These are phyloP conservation scores for Lepidonotus clava DNA, from an alignment of 2,888 invertebrate species.

Conservation along the genomic window DNA sequence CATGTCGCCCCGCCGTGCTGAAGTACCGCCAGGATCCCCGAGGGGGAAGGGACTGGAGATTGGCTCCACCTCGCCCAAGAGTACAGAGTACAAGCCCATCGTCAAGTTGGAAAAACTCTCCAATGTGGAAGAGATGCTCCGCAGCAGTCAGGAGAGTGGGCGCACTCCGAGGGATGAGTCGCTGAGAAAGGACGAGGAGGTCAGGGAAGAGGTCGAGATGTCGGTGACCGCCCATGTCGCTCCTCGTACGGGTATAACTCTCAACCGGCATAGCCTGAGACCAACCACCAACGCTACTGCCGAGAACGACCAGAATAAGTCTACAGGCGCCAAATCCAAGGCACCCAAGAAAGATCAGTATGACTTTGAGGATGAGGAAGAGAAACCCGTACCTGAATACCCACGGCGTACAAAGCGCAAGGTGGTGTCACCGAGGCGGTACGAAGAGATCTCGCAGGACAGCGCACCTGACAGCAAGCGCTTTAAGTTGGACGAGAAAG, in stretches of 20 bases:
- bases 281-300: not conserved
- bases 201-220: not conserved
- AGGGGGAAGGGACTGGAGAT: constrained; percentile 47
- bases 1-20: constrained; percentile 53
- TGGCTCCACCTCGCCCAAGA: constrained; percentile 56
- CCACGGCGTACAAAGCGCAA: constrained; percentile 21
- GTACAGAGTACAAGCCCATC: constrained; percentile 62
- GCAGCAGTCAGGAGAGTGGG: not conserved
- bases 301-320: not conserved
- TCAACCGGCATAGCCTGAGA: not conserved
- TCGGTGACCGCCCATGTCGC: not conserved
- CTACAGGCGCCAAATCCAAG: not conserved
- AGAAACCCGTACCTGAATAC: constrained; percentile 55
- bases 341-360: constrained; percentile 62
- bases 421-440: not conserved
- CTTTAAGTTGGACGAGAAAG: not conserved
- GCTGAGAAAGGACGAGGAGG: constrained; percentile 1
- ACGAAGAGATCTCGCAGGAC: constrained; percentile 47
- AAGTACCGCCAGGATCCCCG: constrained; percentile 45
- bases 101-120: constrained; percentile 71
- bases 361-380: constrained; percentile 64
- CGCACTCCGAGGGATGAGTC: constrained; percentile 32
- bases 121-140: constrained; percentile 22
- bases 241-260: constrained; percentile 2
- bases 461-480: constrained; percentile 20